phyloP scores from a whole-genome alignment of 2,888 invertebrate genomes.

The Leptarthrus brevirostris region DNA sequence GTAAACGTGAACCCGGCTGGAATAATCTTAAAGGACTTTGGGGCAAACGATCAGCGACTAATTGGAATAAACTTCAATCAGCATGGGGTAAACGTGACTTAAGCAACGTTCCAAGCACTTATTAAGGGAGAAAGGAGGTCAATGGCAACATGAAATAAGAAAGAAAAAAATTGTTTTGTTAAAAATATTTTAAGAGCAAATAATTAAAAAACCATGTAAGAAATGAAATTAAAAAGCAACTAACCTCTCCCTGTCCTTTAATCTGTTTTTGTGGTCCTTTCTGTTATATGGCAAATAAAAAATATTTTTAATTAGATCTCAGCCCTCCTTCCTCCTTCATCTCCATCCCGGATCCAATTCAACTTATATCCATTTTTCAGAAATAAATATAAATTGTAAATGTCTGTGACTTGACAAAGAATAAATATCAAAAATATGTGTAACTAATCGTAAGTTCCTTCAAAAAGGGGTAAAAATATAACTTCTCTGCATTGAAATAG shows the following conservation, averaged over 20 bases:
- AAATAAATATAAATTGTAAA: neutral
- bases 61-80: constrained; percentile 65
- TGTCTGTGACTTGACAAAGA: too few relatives aligned
- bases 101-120: too few relatives aligned
- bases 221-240: neutral
- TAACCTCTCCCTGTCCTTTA: neutral
- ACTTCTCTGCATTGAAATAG: neutral
- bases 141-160: too few relatives aligned
- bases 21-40: constrained; percentile 83
- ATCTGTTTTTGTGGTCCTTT: too few relatives aligned
- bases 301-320: too few relatives aligned
- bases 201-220: too few relatives aligned
- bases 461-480: constrained; percentile 2
- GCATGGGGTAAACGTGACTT: constrained; percentile 66
- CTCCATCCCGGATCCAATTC: too few relatives aligned
- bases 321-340: too few relatives aligned
- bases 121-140: too few relatives aligned
- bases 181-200: too few relatives aligned
- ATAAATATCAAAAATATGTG: neutral
- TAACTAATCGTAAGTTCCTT: constrained; percentile 12
- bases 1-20: constrained; percentile 83
- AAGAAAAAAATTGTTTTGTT: too few relatives aligned
- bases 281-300: too few relatives aligned
- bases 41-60: constrained; percentile 75
- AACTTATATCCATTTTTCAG: neutral